Evolutionary conservation across 2,888 invertebrate genomes (phyloP), one percentile per base, ranked within the genome.

Genomic region (Macrophya alboannulata): DNA sequence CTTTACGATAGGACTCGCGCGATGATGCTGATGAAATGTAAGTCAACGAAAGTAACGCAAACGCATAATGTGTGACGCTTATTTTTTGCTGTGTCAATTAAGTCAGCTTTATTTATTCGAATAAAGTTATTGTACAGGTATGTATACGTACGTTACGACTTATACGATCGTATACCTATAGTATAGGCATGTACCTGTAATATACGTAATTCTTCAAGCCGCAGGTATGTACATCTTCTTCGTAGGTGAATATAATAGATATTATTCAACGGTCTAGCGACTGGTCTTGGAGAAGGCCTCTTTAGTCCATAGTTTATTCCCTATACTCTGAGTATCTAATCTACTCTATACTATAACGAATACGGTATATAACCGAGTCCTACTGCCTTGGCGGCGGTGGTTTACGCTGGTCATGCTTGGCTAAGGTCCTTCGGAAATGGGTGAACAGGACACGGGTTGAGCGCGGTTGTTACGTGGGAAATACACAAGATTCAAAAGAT

Each of bases 381-480:
- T 55, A 77, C 77, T 77, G 77, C 51, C 77, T 77, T 77, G 51
- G 77, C 77, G 51, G 31, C 77, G 81, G 77, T 77, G 77, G 81
- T 62, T 71, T 83, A 81, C 81, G 81, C 65, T 89, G 90, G 92
- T 92, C 92, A 92, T 92, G 92, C 90, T 92, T 92, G 91, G 92
- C 88, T 91, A 89, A 91, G 91, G 90, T 91, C 92, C 92, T 92
- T 92, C 92, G 90, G 91, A 92, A 92, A 92, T 92, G 91, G 92
- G 90, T 92, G 92, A 92, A 91, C 92, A 92, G 91, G 91, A 92
- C 91, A 91, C 89, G 90, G 90, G 89, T 86, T 88, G 83, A 74
- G 71, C 84, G 84, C 84, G 88, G 81, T 51, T 87, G 85, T 88
- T 90, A 91, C 89, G 91, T 91, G 90, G 87, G 90, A 91, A 90